Evolutionary conservation across 1,140 invertebrate species (phyloP), one percentile per base, ranked within the genome.

Genomic region (Belonocnema kinseyi): DNA sequence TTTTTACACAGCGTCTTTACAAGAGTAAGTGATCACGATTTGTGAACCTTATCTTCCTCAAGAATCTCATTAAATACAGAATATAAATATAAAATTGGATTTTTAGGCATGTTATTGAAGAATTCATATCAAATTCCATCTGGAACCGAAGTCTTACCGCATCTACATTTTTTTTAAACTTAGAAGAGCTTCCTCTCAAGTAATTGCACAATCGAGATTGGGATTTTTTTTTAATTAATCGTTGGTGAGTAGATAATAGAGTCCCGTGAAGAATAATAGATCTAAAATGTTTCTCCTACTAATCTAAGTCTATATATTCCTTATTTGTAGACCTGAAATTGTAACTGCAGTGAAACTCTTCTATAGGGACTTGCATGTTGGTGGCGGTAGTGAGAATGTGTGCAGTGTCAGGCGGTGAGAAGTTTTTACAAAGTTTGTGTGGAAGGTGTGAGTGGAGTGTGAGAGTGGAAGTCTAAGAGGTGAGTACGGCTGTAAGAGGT

Each of bases 1-100:
- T 85, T 85, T 73, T 87, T 86, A 52, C 80, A 66, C 1, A 82
- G 16, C 51, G 77, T 50, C 50, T 56, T 70, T 33, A 76, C 52
- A 16, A 58, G 46, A 13, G 76, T 66, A 14, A 14, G 61, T n/a
- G 46, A 71, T 76, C 78, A 82, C 16, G 21, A 46, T 17, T 51
- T 19, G 0, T 76, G 77, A 8, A 72, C 19, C 16, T 14, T 26
- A 2, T 73, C 77, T 40, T 40, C n/a, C 5, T 75, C 56, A 19
- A 78, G 50, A 21, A 76, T 73, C 26, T 50, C 58, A 58, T 81
- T 81, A 50, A 78, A 76, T 40, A 81, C 26, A 3, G 16, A n/a
- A 11, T 70, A 58, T 16, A 77, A 12, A 52, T 72, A 72, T 13
- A 26, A 12, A 12, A 74, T 53, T 73, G 75, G 78, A 46, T 61